These are phyloP conservation scores for Phalanger gymnotis DNA, from an alignment of 2,797 vertebrate genomes.

Conservation along the genomic window DNA sequence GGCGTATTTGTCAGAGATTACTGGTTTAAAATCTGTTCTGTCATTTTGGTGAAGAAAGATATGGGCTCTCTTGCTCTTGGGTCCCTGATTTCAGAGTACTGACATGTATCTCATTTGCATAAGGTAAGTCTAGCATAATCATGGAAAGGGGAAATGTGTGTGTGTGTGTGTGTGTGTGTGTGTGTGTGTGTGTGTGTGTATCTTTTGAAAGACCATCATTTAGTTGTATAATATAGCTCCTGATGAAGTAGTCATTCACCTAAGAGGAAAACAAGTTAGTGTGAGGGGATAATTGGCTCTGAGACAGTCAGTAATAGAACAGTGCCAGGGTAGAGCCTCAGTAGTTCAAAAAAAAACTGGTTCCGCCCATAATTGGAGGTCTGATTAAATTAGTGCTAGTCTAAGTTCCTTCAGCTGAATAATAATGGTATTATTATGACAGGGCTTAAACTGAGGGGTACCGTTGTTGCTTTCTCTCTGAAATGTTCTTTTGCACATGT, in stretches of 20 bases:
- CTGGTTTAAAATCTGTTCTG: background rate
- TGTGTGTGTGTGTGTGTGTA: background rate
- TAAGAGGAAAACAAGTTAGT: background rate
- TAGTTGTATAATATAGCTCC: background rate
- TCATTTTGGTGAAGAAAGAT: background rate
- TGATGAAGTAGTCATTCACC: background rate
- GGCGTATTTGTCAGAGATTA: background rate
- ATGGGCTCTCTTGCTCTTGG: rapidly evolving
- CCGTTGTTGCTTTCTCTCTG: rapidly evolving
- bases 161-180: background rate
- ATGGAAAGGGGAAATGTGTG: rapidly evolving
- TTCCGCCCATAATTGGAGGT: conserved; percentile 43
- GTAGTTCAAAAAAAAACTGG: conserved; percentile 40
- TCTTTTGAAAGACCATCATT: background rate
- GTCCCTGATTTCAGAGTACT: background rate
- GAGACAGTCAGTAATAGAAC: conserved; percentile 56
- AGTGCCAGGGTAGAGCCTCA: conserved; percentile 48
- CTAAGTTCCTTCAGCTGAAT: conserved; percentile 26
- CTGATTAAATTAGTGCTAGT: conserved; percentile 9
- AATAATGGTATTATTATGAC: conserved; percentile 2
- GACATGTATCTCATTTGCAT: background rate
- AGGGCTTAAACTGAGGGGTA: background rate
- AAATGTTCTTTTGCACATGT: rapidly evolving
- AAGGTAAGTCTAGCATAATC: background rate
- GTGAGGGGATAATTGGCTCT: conserved; percentile 38